Evolutionary conservation across 2,113 vertebrate genomes (phyloP).

Genomic region (Neotoma lepida): DNA sequence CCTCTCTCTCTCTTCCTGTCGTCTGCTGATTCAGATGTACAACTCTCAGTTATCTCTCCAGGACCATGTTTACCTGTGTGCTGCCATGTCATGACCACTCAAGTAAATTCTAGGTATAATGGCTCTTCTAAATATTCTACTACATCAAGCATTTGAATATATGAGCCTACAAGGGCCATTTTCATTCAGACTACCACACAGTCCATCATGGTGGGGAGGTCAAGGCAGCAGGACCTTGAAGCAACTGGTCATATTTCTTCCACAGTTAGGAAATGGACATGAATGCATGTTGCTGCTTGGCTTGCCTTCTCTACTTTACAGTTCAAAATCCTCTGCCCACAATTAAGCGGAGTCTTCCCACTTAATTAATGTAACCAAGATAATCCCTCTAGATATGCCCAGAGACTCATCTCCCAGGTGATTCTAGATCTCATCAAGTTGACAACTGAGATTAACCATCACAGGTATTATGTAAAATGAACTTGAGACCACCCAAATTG

Average conservation of each 20-base stretch:
- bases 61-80: neutral
- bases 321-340: neutral
- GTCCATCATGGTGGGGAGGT: neutral
- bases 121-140: neutral
- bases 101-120: neutral
- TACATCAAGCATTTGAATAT: neutral
- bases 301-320: neutral
- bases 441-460: neutral
- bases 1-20: neutral
- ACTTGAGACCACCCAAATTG: conserved; percentile 6
- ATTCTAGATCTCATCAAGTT: neutral
- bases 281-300: neutral
- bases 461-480: neutral
- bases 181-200: neutral
- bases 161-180: neutral
- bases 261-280: neutral
- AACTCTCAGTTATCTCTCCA: neutral
- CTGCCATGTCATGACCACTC: neutral
- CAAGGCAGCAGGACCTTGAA: neutral
- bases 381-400: neutral
- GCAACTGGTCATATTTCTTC: neutral
- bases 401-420: neutral
- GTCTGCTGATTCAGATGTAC: neutral
- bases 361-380: neutral
- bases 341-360: neutral